phyloP scores from a whole-genome alignment of 2,113 vertebrate genomes.

The Lipophrys pholis region DNA sequence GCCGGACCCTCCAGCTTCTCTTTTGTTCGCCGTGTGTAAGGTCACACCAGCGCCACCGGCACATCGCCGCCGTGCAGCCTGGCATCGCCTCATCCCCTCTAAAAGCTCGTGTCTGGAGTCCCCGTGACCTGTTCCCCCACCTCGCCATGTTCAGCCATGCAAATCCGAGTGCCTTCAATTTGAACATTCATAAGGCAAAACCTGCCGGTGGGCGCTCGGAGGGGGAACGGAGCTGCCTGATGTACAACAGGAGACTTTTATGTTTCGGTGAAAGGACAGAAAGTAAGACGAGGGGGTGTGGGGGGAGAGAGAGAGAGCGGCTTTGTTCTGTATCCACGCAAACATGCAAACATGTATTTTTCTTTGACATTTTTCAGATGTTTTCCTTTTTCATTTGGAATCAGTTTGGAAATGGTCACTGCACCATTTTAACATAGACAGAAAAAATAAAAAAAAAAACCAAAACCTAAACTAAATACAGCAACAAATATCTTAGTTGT shows the following conservation, averaged over 20 bases:
- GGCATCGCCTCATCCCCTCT: conserved; percentile 60
- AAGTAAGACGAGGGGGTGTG: not conserved
- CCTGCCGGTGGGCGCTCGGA: conserved; percentile 41
- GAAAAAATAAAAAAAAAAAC: no score
- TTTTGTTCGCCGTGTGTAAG: conserved; percentile 55
- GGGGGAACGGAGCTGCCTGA: conserved; percentile 6
- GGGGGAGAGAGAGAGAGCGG: not conserved
- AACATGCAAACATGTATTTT: not conserved
- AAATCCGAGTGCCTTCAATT: conserved; percentile 70
- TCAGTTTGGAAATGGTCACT: not conserved
- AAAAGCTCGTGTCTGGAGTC: conserved; percentile 66
- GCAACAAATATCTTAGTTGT: no score
- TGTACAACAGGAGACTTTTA: conserved; percentile 15
- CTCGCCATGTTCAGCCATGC: conserved; percentile 69
- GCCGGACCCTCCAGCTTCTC: conserved; percentile 32
- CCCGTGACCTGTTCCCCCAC: conserved; percentile 61
- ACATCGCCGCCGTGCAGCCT: conserved; percentile 47
- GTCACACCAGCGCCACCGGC: conserved; percentile 60
- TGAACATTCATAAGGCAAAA: conserved; percentile 64
- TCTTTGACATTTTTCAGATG: not conserved
- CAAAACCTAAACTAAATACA: no score
- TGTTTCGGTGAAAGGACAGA: conserved; percentile 27
- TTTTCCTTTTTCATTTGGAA: not conserved
- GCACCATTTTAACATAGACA: no score
- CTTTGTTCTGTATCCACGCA: conserved; percentile 11